Percentiles rank a stretch among this genome's conserved stretches.
Conservation (phyloP, 1,140 invertebrate genomes). For the Trichomalopsis sarcophagae region DNA sequence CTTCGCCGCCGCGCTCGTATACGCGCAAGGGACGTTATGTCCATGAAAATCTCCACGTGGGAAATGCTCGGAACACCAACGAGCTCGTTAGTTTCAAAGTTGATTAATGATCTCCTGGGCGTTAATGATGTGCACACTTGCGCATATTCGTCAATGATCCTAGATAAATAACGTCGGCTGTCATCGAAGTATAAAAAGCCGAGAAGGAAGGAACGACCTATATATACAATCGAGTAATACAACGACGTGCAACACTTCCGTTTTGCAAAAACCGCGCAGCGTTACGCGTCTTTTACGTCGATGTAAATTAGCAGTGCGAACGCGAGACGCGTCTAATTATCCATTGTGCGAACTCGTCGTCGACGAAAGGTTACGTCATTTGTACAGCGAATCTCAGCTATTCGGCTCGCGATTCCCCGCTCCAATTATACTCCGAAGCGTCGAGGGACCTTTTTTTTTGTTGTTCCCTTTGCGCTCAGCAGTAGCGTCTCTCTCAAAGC, state of each 20-base stretch:
- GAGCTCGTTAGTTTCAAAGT: constrained; percentile 26
- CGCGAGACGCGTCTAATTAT: neutral
- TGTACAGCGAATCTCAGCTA: constrained; percentile 18
- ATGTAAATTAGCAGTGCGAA: neutral
- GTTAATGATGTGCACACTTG: constrained; percentile 2
- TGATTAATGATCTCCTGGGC: constrained; percentile 17
- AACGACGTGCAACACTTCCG: neutral
- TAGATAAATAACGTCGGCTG: neutral
- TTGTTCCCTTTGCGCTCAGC: constrained; percentile 14
- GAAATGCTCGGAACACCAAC: constrained; percentile 19
- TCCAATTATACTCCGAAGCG: constrained; percentile 43
- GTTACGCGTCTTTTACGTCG: neutral
- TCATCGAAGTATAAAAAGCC: neutral
- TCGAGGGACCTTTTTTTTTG: neutral
- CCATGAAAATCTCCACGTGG: constrained; percentile 17
- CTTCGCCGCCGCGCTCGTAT: neutral
- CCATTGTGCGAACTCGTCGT: constrained; percentile 9
- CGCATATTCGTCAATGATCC: constrained; percentile 11
- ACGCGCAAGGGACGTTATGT: neutral
- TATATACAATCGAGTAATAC: neutral
- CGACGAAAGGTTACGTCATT: constrained; percentile 24
- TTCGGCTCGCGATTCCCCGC: constrained; percentile 36
- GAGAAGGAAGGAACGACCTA: neutral
- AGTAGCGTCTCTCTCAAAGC: neutral
- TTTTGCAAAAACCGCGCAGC: neutral